Conservation (phyloP, 2,888 invertebrate species). For the Nephrocerus scutellatus region DNA sequence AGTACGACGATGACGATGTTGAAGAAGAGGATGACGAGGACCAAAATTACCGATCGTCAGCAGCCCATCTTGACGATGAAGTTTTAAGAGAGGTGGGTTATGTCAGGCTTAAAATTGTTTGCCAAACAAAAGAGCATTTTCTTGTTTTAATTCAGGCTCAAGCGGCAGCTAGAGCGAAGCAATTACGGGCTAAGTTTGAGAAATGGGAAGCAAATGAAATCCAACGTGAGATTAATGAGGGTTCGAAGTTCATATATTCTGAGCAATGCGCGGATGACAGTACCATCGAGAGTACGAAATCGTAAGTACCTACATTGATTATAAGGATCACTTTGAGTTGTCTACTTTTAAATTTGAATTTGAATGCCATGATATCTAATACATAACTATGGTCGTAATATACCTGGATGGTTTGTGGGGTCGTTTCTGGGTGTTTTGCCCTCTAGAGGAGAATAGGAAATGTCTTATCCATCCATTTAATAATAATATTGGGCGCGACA, state of each 20-base stretch:
- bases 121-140: not conserved
- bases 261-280: constrained; percentile 57
- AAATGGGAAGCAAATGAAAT: constrained; percentile 71
- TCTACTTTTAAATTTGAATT: not conserved
- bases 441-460: too few relatives aligned
- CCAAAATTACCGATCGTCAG: constrained; percentile 34
- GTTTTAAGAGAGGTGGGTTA: constrained; percentile 55
- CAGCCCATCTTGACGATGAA: constrained; percentile 54
- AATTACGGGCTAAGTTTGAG: constrained; percentile 81
- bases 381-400: too few relatives aligned
- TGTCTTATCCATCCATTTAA: too few relatives aligned
- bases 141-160: constrained; percentile 51
- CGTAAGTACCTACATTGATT: constrained; percentile 53
- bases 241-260: constrained; percentile 45
- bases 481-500: too few relatives aligned
- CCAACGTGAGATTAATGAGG: constrained; percentile 50
- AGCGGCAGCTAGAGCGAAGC: constrained; percentile 72
- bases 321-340: not conserved
- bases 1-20: constrained; percentile 47
- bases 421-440: too few relatives aligned
- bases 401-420: too few relatives aligned
- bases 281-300: constrained; percentile 79
- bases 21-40: constrained; percentile 50
- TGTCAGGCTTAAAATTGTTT: constrained; percentile 33
- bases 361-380: too few relatives aligned